phyloP scores from a whole-genome alignment of 2,888 invertebrate species.

The Polyommatus icarus region DNA sequence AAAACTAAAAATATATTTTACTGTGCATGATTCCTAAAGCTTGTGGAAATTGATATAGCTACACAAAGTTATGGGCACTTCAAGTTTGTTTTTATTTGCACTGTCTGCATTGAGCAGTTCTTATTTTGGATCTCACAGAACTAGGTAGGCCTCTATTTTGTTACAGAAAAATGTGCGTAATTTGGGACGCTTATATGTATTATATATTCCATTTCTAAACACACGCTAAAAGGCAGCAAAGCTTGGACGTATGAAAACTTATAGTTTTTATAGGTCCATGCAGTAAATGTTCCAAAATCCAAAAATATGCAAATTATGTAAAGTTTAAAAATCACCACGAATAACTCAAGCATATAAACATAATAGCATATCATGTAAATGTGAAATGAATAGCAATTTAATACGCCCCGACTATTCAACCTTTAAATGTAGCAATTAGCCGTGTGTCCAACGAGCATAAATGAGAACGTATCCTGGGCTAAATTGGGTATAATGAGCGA shows the following conservation, averaged over 20 bases:
- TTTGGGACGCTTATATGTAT: too few species aligned
- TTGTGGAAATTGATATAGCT: background rate
- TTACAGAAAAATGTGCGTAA: too few species aligned
- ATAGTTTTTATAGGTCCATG: too few species aligned
- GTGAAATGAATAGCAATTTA: constrained; percentile 38
- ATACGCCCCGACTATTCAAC: constrained; percentile 42
- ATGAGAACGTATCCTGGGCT: constrained; percentile 66
- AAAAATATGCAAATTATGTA: background rate
- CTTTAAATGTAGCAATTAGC: constrained; percentile 60
- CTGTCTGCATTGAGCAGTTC: too few species aligned
- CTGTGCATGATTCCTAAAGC: background rate
- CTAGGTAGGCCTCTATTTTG: too few species aligned
- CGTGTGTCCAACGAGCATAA: constrained; percentile 66
- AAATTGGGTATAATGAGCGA: constrained; percentile 72
- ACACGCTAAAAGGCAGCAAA: too few species aligned
- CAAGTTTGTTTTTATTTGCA: too few species aligned
- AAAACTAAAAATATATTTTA: background rate
- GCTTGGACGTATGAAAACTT: too few species aligned
- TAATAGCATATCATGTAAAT: constrained; percentile 32
- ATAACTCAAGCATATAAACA: constrained; percentile 18
- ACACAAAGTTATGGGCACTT: too few species aligned
- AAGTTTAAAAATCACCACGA: background rate
- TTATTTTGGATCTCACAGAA: too few species aligned
- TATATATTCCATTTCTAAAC: too few species aligned
- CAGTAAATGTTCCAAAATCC: background rate